These are phyloP conservation scores for Entomobrya proxima DNA, from an alignment of 2,888 invertebrate genomes.

Conservation along the genomic window DNA sequence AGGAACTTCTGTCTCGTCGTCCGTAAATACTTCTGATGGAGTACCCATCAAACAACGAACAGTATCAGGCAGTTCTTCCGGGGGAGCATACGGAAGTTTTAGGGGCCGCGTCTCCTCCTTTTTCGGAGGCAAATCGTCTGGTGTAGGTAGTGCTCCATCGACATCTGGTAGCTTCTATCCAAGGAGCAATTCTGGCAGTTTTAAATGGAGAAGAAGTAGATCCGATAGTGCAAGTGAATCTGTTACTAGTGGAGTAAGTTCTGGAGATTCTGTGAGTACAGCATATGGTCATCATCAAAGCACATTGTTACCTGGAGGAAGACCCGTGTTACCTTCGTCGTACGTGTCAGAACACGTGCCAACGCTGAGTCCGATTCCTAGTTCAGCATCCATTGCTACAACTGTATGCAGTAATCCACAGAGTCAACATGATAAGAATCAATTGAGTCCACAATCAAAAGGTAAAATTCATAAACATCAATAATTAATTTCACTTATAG, in stretches of 20 bases:
- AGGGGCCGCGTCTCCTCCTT: constrained; percentile 48
- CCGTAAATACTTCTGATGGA: constrained; percentile 26
- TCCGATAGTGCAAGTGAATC: constrained; percentile 83
- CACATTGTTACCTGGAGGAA: constrained; percentile 43
- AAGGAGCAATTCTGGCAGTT: constrained; percentile 59
- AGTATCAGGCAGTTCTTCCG: neutral
- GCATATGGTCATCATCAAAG: constrained; percentile 29
- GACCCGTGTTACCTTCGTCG: constrained; percentile 75
- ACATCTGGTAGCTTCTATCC: constrained; percentile 31
- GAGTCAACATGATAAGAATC: constrained; percentile 68
- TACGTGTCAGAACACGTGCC: constrained; percentile 83
- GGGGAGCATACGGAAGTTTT: constrained; percentile 53
- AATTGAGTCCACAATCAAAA: constrained; percentile 70
- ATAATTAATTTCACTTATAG: no score
- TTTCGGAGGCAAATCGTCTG: constrained; percentile 57
- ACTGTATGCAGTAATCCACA: constrained; percentile 51
- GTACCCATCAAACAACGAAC: constrained; percentile 31
- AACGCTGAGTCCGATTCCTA: constrained; percentile 92
- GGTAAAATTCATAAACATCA: constrained; percentile 65
- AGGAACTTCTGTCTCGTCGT: neutral
- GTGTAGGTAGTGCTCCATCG: constrained; percentile 56
- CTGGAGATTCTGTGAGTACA: constrained; percentile 82
- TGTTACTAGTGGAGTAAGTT: constrained; percentile 89
- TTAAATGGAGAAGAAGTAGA: constrained; percentile 76
- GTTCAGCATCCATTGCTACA: constrained; percentile 81